These are phyloP conservation scores for Microctonus hyperodae DNA, from an alignment of 2,888 invertebrate species.

Conservation along the genomic window DNA sequence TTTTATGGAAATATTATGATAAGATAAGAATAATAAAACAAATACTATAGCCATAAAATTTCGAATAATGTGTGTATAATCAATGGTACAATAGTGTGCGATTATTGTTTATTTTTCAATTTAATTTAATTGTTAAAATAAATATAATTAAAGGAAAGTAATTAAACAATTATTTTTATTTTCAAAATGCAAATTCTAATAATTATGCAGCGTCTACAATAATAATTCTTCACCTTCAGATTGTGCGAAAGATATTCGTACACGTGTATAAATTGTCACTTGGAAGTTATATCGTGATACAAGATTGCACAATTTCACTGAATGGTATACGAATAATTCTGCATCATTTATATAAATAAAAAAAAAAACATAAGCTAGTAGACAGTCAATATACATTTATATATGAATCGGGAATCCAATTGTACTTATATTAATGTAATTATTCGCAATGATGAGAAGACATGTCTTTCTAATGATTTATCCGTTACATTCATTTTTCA, in stretches of 20 bases:
- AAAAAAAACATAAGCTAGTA: neutral
- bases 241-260: constrained; percentile 1
- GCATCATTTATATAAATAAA: neutral
- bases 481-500: neutral
- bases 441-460: neutral
- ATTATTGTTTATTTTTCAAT: neutral
- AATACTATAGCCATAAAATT: neutral
- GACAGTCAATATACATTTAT: neutral
- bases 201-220: neutral
- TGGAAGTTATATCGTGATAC: neutral
- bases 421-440: neutral
- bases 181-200: neutral
- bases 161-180: neutral
- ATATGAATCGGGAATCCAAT: neutral
- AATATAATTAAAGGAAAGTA: neutral
- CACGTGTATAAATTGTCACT: neutral
- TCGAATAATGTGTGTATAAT: neutral
- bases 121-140: neutral
- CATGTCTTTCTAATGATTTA: neutral
- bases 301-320: neutral
- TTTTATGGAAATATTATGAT: neutral
- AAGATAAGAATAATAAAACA: neutral
- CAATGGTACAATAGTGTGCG: neutral
- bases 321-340: neutral
- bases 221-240: neutral